phyloP scores from a whole-genome alignment of 2,113 vertebrate genomes.

The Etheostoma spectabile region DNA sequence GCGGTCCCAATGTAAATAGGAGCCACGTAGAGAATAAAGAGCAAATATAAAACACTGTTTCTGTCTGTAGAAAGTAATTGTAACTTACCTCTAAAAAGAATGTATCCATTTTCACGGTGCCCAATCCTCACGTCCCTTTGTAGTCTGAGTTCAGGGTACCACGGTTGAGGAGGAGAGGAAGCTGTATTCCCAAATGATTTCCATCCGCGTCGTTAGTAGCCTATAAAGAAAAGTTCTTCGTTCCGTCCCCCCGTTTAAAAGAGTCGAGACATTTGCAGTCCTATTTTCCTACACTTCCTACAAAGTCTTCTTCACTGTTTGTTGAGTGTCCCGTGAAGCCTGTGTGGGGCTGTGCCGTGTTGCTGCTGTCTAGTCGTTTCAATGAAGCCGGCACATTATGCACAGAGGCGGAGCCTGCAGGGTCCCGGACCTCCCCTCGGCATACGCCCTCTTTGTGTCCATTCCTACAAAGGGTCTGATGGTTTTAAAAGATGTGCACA shows the following conservation, averaged over 20 bases:
- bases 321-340: conserved; percentile 31
- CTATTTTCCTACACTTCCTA: conserved; percentile 16
- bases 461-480: conserved; percentile 13
- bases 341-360: conserved; percentile 27
- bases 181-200: conserved; percentile 59
- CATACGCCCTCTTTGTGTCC: conserved; percentile 71
- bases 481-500: conserved; percentile 18
- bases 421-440: conserved; percentile 6
- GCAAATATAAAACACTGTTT: not conserved
- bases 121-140: conserved; percentile 70
- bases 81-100: conserved; percentile 73
- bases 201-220: conserved; percentile 59
- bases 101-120: conserved; percentile 66
- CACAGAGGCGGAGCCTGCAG: conserved; percentile 62
- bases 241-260: not conserved
- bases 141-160: conserved; percentile 77
- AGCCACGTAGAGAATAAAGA: not conserved
- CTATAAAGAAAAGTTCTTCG: conserved; percentile 26
- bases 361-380: conserved; percentile 56
- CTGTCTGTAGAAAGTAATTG: not conserved
- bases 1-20: not conserved
- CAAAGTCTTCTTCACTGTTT: not conserved
- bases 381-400: conserved; percentile 79
- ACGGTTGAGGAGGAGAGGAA: conserved; percentile 69
- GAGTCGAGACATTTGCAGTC: conserved; percentile 16